Evolutionary conservation across 2,888 invertebrate species (phyloP).

Genomic region (Criorhina ranunculi): DNA sequence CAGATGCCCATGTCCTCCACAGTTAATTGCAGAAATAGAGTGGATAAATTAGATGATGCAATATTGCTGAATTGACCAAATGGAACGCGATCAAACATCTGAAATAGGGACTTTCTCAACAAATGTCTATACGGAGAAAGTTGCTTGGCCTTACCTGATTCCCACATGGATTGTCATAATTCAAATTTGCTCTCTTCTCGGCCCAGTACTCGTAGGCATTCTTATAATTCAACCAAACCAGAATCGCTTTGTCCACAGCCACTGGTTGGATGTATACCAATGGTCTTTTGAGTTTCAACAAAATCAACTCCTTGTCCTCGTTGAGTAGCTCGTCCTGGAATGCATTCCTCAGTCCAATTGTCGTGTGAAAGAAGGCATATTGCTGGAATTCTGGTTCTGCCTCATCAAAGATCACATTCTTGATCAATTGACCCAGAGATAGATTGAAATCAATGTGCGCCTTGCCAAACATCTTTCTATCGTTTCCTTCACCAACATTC

Average conservation of each 20-base stretch:
- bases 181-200: slow-evolving; percentile 95
- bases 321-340: slow-evolving; percentile 96
- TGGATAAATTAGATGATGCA: slow-evolving; percentile 92
- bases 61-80: slow-evolving; percentile 92
- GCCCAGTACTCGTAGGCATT: slow-evolving; percentile 99
- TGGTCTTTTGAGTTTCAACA: slow-evolving; percentile 96
- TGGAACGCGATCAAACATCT: slow-evolving; percentile 90
- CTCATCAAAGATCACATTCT: slow-evolving; percentile 98
- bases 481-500: slow-evolving; percentile 89
- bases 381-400: slow-evolving; percentile 99
- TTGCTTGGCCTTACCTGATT: slow-evolving; percentile 59
- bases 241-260: slow-evolving; percentile 98
- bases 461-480: slow-evolving; percentile 90
- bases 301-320: slow-evolving; percentile 93
- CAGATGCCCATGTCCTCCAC: slow-evolving; percentile 99
- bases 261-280: slow-evolving; percentile 98
- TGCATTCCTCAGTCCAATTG: slow-evolving; percentile 93
- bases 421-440: slow-evolving; percentile 96
- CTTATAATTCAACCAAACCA: slow-evolving; percentile 99
- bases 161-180: slow-evolving; percentile 91
- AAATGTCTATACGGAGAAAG: slow-evolving; percentile 82
- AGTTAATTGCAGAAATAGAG: slow-evolving; percentile 95
- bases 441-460: slow-evolving; percentile 97
- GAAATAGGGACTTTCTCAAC: not conserved
- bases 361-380: slow-evolving; percentile 98